These are phyloP conservation scores for Anoplolepis gracilipes DNA, from an alignment of 1,140 invertebrate genomes.

Conservation along the genomic window DNA sequence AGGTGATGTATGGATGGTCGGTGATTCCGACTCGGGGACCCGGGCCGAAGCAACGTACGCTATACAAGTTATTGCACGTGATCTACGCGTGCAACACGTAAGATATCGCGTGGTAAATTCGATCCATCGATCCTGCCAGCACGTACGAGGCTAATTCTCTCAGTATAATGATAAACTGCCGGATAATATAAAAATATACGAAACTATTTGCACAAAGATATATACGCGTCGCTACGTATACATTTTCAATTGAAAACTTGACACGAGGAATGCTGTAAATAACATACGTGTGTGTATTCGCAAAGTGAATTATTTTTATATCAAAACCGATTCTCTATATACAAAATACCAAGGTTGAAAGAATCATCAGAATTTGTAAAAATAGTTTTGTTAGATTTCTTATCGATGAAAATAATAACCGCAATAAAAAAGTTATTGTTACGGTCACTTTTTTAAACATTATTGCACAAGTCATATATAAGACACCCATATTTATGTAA, in stretches of 20 bases:
- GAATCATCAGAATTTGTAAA: too few species aligned
- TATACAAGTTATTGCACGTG: slow-evolving; percentile 57
- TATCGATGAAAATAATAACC: too few species aligned
- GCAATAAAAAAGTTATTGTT: too few species aligned
- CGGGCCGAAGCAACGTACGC: background rate
- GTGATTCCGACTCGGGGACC: slow-evolving; percentile 6
- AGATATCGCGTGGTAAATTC: slow-evolving; percentile 57
- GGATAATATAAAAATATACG: background rate
- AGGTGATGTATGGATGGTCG: slow-evolving; percentile 65
- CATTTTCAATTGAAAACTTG: slow-evolving; percentile 3
- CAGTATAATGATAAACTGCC: slow-evolving; percentile 27
- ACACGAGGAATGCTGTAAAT: background rate
- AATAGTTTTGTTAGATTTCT: too few species aligned
- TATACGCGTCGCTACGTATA: background rate
- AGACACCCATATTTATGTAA: too few species aligned
- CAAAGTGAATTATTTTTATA: background rate
- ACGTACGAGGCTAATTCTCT: slow-evolving; percentile 10
- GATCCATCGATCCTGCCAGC: slow-evolving; percentile 51
- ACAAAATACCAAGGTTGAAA: too few species aligned
- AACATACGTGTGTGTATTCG: background rate
- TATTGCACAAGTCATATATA: too few species aligned
- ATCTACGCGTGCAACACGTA: slow-evolving; percentile 59
- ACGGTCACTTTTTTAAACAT: too few species aligned
- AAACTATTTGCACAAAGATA: slow-evolving; percentile 21
- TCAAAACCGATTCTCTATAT: background rate